These are phyloP conservation scores for Cyrtorhinus lividipennis DNA, from an alignment of 1,140 invertebrate species.

Conservation along the genomic window DNA sequence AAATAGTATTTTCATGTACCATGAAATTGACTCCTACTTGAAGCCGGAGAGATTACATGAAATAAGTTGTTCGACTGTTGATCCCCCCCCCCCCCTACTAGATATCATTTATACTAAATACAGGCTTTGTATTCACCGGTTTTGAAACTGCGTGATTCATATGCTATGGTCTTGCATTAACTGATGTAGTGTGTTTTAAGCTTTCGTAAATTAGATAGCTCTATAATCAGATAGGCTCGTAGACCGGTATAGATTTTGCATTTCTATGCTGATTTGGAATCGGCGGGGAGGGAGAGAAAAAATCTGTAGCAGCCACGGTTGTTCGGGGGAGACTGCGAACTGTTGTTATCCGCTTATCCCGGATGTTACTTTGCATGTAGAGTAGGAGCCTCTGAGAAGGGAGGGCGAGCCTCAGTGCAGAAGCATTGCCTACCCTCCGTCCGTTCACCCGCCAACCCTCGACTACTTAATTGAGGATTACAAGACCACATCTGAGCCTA, in stretches of 20 bases:
- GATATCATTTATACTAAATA: no score
- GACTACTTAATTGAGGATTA: conserved; percentile 4
- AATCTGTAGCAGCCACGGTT: not conserved
- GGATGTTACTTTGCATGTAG: conserved; percentile 7
- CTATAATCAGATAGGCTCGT: not conserved
- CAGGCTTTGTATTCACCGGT: no score
- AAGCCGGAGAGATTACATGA: no score
- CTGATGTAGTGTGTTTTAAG: no score
- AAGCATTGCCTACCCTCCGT: not conserved
- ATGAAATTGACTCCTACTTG: no score
- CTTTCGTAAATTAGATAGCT: not conserved
- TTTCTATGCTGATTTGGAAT: not conserved
- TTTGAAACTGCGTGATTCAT: no score
- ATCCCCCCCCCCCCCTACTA: no score
- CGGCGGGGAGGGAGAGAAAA: not conserved
- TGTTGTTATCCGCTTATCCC: conserved; percentile 6
- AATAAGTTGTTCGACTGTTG: no score
- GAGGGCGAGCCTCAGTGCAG: not conserved
- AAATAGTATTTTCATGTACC: no score
- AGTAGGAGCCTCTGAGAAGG: not conserved
- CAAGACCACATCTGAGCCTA: conserved; percentile 7
- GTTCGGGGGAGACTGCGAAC: not conserved
- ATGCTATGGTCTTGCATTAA: no score
- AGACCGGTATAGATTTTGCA: not conserved
- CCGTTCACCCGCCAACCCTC: not conserved